Conservation (phyloP, 2,113 vertebrate genomes). For the Crocuta crocuta region DNA sequence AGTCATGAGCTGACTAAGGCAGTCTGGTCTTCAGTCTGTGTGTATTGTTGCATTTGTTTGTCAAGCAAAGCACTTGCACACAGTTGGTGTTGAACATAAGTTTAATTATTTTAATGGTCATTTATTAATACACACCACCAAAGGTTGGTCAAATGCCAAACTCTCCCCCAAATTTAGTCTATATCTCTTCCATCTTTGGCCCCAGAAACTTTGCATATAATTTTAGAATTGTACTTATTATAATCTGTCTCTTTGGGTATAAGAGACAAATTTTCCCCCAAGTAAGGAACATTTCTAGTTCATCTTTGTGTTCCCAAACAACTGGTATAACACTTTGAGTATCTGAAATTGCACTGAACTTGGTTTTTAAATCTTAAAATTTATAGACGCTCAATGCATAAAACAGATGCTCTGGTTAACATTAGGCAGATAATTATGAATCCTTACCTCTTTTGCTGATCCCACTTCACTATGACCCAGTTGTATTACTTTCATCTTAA, state of each 20-base stretch:
- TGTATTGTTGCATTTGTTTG: background rate
- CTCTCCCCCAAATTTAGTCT: background rate
- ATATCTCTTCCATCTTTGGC: background rate
- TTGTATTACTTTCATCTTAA: background rate
- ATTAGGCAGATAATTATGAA: background rate
- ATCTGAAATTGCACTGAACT: background rate
- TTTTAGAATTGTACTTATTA: background rate
- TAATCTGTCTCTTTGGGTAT: background rate
- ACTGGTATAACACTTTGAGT: background rate
- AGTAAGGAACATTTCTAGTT: background rate
- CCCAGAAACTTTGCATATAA: background rate
- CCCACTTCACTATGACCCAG: background rate
- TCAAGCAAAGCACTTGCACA: background rate
- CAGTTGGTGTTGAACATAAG: background rate
- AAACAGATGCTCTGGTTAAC: background rate
- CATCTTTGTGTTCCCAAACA: background rate
- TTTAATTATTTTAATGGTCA: background rate
- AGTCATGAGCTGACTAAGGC: background rate
- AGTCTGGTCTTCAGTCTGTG: background rate
- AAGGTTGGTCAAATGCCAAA: background rate
- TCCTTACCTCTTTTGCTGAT: background rate
- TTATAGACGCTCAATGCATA: background rate
- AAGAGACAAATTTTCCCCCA: background rate
- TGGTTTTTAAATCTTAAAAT: background rate
- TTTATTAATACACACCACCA: background rate